Evolutionary conservation across 2,888 invertebrate species (phyloP).

Genomic region (Drosophila meridionalis): DNA sequence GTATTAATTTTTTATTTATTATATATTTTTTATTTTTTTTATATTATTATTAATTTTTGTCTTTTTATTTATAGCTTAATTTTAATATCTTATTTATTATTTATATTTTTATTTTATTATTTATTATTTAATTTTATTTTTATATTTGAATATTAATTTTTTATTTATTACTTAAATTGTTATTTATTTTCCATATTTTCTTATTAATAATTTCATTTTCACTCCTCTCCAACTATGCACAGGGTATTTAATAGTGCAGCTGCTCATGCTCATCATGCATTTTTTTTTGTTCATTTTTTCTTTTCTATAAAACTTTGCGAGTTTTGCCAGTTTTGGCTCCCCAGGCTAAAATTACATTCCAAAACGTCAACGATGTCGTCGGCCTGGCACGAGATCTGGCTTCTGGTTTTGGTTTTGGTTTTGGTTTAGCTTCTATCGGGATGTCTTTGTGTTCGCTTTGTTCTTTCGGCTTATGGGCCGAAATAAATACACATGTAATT

Average conservation of each 20-base stretch:
- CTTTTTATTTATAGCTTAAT: too few species aligned
- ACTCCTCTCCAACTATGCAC: not conserved
- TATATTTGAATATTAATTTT: too few species aligned
- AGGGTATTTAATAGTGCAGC: slow-evolving; percentile 12
- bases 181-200: too few species aligned
- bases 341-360: slow-evolving; percentile 77
- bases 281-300: slow-evolving; percentile 13
- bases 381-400: slow-evolving; percentile 29
- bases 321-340: slow-evolving; percentile 43
- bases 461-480: slow-evolving; percentile 42
- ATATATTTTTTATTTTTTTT: too few species aligned
- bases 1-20: too few species aligned
- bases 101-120: too few species aligned
- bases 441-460: slow-evolving; percentile 12
- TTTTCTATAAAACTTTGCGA: slow-evolving; percentile 67
- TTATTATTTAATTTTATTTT: too few species aligned
- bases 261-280: not conserved
- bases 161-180: too few species aligned
- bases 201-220: too few species aligned
- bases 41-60: too few species aligned
- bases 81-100: too few species aligned
- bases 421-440: slow-evolving; percentile 9
- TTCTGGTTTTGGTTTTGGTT: slow-evolving; percentile 23
- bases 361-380: slow-evolving; percentile 74
- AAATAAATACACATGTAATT: slow-evolving; percentile 78